Conservation (phyloP, 1,140 invertebrate genomes). For the Drosophila insularis region DNA sequence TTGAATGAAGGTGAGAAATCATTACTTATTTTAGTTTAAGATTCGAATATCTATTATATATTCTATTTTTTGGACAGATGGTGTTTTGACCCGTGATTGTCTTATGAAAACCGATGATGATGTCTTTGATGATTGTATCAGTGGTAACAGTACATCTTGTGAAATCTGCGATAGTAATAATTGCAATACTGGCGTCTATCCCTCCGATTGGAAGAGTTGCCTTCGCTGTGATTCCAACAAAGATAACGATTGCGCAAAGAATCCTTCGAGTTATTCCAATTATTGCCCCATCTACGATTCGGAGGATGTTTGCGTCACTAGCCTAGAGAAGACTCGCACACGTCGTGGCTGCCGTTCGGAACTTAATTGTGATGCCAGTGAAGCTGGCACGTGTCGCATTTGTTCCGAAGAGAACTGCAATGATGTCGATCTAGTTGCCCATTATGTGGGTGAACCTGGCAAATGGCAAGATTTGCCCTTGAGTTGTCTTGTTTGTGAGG, state of each 20-base stretch:
- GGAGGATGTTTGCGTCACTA: slow-evolving; percentile 58
- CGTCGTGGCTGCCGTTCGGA: slow-evolving; percentile 68
- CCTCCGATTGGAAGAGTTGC: slow-evolving; percentile 60
- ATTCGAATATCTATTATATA: too few relatives aligned
- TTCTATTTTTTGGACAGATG: slow-evolving; percentile 34
- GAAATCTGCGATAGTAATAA: slow-evolving; percentile 39
- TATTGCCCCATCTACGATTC: slow-evolving; percentile 50
- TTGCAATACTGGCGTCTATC: slow-evolving; percentile 60
- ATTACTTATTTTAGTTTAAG: too few relatives aligned
- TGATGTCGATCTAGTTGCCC: slow-evolving; percentile 36
- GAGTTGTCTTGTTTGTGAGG: slow-evolving; percentile 51
- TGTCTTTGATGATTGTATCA: slow-evolving; percentile 57
- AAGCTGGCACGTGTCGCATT: slow-evolving; percentile 48
- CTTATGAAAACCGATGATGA: slow-evolving; percentile 53
- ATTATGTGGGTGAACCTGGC: slow-evolving; percentile 66
- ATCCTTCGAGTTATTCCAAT: slow-evolving; percentile 39
- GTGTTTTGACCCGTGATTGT: slow-evolving; percentile 60
- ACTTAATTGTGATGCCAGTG: slow-evolving; percentile 53
- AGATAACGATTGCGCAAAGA: slow-evolving; percentile 47
- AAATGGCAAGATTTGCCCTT: slow-evolving; percentile 69
- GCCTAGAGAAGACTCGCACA: slow-evolving; percentile 50
- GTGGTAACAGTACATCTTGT: slow-evolving; percentile 43
- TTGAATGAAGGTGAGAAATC: slow-evolving; percentile 46
- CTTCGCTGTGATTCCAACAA: slow-evolving; percentile 62
- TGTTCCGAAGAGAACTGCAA: slow-evolving; percentile 63